Evolutionary conservation across 2,797 vertebrate genomes (phyloP), one percentile per base, ranked within the genome.

Genomic region (Synanceia verrucosa): DNA sequence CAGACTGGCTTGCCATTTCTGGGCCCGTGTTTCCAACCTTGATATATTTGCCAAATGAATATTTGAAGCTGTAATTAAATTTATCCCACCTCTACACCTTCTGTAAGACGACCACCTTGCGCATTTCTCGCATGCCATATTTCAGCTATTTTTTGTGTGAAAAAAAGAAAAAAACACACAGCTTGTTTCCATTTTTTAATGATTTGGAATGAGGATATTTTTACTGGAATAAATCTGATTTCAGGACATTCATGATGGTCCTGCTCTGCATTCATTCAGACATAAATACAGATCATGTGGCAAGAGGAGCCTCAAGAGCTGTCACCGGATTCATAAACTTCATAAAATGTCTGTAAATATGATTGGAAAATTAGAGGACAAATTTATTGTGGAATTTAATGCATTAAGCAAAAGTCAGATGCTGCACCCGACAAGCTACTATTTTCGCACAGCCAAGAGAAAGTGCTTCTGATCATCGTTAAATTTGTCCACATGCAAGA

Each of bases 61-160:
- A 96, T 97, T 96, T 96, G 95, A 96, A 97, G 95, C 94, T 92
- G 95, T 97, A 98, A 98, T 98, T 98, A 97, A 97, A 96, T 96
- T 92, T 92, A 93, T 92, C 90, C 94, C 91, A 94, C 93, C 93
- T 95, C 94, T 94, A 92, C 95, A 96, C 96, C 94, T 93, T 93
- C 93, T 95, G 94, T 88, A 92, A 94, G 95, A 90, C 83, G 90
- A 89, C 90, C 90, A 89, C 89, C 89, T 92, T 91, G 87, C 88
- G 83, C 89, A 90, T 85, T 89, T 90, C 86, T 88, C 88, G 88
- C 84, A 84, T 74, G 81, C 84, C 84, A 87, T 88, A 87, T 92
- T 91, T 90, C 77, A 86, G 87, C 76, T 84, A 70, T 87, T 86
- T 89, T 81, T 70, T 81, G 24, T 63, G 67, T 41, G 72, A 7